phyloP scores from a whole-genome alignment of 2,113 vertebrate species.

The Sula dactylatra region DNA sequence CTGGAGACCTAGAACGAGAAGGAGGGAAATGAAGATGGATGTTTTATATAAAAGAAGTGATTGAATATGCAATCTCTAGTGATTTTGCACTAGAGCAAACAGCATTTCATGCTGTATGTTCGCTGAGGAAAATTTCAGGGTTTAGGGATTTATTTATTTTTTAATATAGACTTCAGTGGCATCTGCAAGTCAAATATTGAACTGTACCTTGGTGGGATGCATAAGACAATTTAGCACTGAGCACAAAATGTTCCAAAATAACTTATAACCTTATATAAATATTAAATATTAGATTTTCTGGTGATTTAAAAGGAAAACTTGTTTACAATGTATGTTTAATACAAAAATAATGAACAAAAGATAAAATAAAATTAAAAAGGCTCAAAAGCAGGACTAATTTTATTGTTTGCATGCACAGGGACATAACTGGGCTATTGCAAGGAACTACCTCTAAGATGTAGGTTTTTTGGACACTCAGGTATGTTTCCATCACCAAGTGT shows the following conservation, averaged over 20 bases:
- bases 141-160: background rate
- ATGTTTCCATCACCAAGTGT: background rate
- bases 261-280: background rate
- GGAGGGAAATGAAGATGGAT: background rate
- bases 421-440: background rate
- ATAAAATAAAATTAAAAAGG: background rate
- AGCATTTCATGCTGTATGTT: background rate
- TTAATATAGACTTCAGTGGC: background rate
- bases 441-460: background rate
- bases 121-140: background rate
- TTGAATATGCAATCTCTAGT: background rate
- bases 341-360: background rate
- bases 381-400: background rate
- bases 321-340: background rate
- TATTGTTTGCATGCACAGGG: background rate
- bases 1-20: background rate
- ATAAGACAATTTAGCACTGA: background rate
- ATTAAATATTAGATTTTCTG: background rate
- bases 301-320: background rate
- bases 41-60: background rate
- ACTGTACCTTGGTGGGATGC: background rate
- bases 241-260: background rate
- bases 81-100: background rate
- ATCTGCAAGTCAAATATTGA: background rate
- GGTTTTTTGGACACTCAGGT: background rate